phyloP scores from a whole-genome alignment of 2,113 vertebrate genomes.

The Erythrolamprus reginae region DNA sequence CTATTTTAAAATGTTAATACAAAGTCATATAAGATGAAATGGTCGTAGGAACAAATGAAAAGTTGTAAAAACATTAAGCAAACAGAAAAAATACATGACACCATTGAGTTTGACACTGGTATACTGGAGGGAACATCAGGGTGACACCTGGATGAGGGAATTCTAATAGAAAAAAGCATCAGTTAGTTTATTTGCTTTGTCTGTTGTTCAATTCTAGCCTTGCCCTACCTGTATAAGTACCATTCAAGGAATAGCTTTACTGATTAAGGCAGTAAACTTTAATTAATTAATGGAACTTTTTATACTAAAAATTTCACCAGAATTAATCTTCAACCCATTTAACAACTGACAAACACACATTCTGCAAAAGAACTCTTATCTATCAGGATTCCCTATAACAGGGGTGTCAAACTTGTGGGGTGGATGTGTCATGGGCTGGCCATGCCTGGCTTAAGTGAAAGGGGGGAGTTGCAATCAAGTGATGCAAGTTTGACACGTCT shows the following conservation, averaged over 20 bases:
- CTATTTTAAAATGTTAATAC: not conserved
- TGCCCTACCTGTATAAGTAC: not conserved
- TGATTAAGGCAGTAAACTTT: not conserved
- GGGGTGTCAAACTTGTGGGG: no score
- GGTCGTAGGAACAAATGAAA: not conserved
- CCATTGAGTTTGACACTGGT: no score
- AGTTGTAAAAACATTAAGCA: not conserved
- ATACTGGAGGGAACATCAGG: not conserved
- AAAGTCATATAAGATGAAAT: not conserved
- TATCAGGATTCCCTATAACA: not conserved
- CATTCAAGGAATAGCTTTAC: not conserved
- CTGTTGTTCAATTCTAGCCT: not conserved
- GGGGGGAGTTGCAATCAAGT: no score
- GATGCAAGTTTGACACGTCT: no score
- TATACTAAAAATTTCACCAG: not conserved
- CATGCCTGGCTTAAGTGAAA: no score
- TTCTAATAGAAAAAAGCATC: not conserved
- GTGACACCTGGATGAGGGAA: not conserved
- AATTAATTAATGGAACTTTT: constrained; percentile 6
- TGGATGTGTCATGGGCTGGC: no score
- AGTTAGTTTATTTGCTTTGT: not conserved
- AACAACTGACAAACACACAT: not conserved
- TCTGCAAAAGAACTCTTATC: not conserved
- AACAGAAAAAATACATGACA: not conserved
- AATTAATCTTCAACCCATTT: not conserved